Evolutionary conservation across 2,113 vertebrate genomes (phyloP).

Genomic region (Regulus satrapa): DNA sequence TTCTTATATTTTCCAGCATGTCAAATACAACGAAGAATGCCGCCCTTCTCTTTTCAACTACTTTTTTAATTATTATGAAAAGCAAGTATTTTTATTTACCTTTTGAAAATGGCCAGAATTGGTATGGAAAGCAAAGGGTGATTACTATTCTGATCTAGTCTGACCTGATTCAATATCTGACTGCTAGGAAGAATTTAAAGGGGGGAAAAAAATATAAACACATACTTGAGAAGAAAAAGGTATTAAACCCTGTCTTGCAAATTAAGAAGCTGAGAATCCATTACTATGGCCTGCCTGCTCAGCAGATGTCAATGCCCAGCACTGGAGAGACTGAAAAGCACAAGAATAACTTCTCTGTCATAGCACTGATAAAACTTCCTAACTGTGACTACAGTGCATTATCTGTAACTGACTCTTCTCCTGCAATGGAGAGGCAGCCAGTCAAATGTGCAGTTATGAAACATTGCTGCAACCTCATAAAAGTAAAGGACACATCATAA

Average conservation of each 20-base stretch:
- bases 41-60: neutral
- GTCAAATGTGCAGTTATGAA: neutral
- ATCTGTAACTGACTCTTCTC: neutral
- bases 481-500: neutral
- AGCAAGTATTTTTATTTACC: neutral
- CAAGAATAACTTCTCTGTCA: neutral
- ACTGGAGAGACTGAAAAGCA: neutral
- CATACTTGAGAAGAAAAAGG: neutral
- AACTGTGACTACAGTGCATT: neutral
- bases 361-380: neutral
- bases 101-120: neutral
- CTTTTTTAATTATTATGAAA: neutral
- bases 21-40: neutral
- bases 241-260: neutral
- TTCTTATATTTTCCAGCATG: neutral
- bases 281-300: neutral
- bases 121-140: neutral
- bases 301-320: neutral
- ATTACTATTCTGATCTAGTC: neutral
- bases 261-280: neutral
- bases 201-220: neutral
- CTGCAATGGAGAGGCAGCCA: neutral
- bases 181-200: neutral
- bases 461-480: neutral
- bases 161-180: neutral